Conservation (phyloP, 1,140 invertebrate species). For the Drosophila tani region DNA sequence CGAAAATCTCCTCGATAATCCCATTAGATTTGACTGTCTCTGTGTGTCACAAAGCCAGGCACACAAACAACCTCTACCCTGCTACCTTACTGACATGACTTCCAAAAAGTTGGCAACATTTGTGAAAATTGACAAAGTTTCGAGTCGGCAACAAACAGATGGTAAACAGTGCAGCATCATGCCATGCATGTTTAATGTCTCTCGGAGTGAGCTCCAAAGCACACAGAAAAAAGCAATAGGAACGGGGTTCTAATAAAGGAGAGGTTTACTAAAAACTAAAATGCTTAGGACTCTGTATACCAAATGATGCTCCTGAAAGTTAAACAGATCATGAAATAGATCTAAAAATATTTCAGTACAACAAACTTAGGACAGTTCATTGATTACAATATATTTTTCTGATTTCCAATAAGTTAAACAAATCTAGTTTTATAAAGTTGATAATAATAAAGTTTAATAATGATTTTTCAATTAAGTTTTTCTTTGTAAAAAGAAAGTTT, state of each 20-base stretch:
- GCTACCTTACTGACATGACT: slow-evolving; percentile 58
- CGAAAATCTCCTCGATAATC: slow-evolving; percentile 27
- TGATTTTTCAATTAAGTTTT: too few species aligned
- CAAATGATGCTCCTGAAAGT: neutral
- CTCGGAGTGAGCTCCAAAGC: slow-evolving; percentile 1
- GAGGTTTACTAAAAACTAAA: too few species aligned
- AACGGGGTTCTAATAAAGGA: neutral
- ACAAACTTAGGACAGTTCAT: too few species aligned
- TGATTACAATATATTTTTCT: too few species aligned
- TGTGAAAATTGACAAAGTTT: slow-evolving; percentile 66
- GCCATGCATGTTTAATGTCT: slow-evolving; percentile 53
- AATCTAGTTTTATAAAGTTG: neutral
- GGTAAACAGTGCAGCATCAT: slow-evolving; percentile 55
- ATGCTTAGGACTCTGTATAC: too few species aligned
- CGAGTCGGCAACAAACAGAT: slow-evolving; percentile 45
- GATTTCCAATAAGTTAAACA: neutral
- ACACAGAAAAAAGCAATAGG: slow-evolving; percentile 3
- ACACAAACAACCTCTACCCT: slow-evolving; percentile 23
- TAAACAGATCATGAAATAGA: too few species aligned
- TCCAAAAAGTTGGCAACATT: slow-evolving; percentile 55
- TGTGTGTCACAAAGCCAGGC: slow-evolving; percentile 34
- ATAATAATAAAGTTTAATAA: neutral
- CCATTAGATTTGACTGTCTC: slow-evolving; percentile 21
- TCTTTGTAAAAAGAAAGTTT: neutral
- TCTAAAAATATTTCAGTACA: neutral